Percentiles rank a stretch among this genome's conserved stretches.
Conservation (phyloP, 2,888 invertebrate species). For the Hipparchia semele region DNA sequence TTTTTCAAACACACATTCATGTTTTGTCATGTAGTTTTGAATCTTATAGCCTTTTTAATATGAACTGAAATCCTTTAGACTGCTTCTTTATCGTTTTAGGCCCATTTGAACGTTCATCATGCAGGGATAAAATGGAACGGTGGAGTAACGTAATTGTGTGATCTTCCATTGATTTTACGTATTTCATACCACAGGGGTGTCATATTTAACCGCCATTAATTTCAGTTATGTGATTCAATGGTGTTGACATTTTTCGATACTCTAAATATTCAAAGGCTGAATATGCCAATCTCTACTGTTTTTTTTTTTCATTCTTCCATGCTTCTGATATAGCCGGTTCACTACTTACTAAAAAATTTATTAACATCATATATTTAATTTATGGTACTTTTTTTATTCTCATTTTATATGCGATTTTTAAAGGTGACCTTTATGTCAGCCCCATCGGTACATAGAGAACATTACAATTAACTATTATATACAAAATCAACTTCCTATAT, state of each 20-base stretch:
- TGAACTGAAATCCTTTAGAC: background rate
- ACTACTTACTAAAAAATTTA: no score
- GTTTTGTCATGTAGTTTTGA: slow-evolving; percentile 1
- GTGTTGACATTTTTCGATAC: background rate
- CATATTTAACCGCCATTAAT: slow-evolving; percentile 26
- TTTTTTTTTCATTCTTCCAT: no score
- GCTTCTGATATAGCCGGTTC: no score
- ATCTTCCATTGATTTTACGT: slow-evolving; percentile 28
- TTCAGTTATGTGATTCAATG: slow-evolving; percentile 6
- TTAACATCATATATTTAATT: no score
- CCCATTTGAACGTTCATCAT: slow-evolving; percentile 38
- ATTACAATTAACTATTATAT: no score
- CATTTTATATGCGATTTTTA: no score
- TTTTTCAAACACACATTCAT: slow-evolving; percentile 43
- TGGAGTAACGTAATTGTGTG: slow-evolving; percentile 30
- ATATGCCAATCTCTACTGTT: background rate
- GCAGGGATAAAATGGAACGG: slow-evolving; percentile 34
- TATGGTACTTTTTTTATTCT: no score
- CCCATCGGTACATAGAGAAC: no score
- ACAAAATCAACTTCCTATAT: no score
- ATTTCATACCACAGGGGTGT: slow-evolving; percentile 21
- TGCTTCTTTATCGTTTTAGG: slow-evolving; percentile 17
- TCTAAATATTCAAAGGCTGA: background rate
- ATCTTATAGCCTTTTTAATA: background rate
- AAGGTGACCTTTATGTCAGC: no score